Percentiles rank a stretch among this genome's conserved stretches.
These are phyloP conservation scores for Hypothenemus hampei DNA, from an alignment of 1,140 invertebrate species.

Conservation along the genomic window DNA sequence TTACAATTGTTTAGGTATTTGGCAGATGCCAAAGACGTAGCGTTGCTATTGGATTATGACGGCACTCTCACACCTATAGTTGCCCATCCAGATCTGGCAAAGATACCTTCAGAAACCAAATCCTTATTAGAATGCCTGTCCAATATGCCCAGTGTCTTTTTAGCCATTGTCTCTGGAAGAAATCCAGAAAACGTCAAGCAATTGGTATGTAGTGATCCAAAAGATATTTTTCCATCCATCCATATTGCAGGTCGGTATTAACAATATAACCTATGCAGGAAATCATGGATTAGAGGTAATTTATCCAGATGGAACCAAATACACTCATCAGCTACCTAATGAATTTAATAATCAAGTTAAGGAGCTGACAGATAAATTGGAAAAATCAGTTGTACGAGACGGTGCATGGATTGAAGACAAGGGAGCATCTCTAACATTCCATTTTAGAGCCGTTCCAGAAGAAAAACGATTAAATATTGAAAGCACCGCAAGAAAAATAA, in stretches of 20 bases:
- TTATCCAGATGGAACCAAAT: conserved; percentile 27
- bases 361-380: conserved; percentile 19
- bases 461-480: conserved; percentile 22
- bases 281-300: conserved; percentile 33
- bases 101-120: conserved; percentile 30
- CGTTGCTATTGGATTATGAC: conserved; percentile 31
- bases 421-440: conserved; percentile 28
- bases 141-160: conserved; percentile 18
- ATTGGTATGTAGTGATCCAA: conserved; percentile 17
- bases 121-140: conserved; percentile 20
- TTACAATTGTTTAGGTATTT: conserved; percentile 20
- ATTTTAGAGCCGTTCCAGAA: conserved; percentile 26
- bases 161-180: conserved; percentile 30
- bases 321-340: conserved; percentile 26
- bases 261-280: conserved; percentile 27
- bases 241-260: conserved; percentile 24
- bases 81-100: conserved; percentile 30
- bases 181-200: conserved; percentile 28
- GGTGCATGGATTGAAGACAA: conserved; percentile 34
- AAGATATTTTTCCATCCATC: background rate
- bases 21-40: conserved; percentile 12
- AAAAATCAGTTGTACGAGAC: conserved; percentile 26
- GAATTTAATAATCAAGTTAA: conserved; percentile 27
- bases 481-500: conserved; percentile 22
- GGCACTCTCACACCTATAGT: conserved; percentile 32